Evolutionary conservation across 2,797 vertebrate genomes (phyloP).

Genomic region (Sebastes nivosus): DNA sequence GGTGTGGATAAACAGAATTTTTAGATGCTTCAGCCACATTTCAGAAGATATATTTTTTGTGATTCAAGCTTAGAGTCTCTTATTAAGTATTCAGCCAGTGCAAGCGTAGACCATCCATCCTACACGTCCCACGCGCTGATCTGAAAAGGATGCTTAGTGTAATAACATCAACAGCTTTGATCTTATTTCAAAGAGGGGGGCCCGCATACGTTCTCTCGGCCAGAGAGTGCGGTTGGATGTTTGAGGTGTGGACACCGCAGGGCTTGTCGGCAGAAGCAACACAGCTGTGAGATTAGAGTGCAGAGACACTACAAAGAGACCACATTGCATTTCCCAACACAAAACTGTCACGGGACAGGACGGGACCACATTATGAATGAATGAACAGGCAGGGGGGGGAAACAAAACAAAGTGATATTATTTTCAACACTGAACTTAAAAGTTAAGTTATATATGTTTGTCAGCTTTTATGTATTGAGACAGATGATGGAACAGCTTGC

Average conservation of each 20-base stretch:
- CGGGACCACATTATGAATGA: background rate
- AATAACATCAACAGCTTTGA: conserved; percentile 66
- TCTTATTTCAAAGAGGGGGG: conserved; percentile 64
- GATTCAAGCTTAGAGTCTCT: background rate
- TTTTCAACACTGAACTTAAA: background rate
- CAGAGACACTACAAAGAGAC: conserved; percentile 68
- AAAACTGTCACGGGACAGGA: conserved; percentile 32
- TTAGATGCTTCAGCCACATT: conserved; percentile 2
- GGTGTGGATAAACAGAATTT: conserved; percentile 25
- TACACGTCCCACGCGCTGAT: conserved; percentile 10
- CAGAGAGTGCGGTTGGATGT: conserved; percentile 57
- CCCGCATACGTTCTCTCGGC: conserved; percentile 47
- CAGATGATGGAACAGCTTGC: background rate
- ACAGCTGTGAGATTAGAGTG: conserved; percentile 72
- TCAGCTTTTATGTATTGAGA: background rate
- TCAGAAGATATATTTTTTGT: background rate
- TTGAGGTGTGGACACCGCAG: conserved; percentile 70
- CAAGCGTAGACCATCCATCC: conserved; percentile 4
- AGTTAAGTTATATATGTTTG: background rate
- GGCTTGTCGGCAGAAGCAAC: conserved; percentile 65
- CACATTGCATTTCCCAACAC: conserved; percentile 59
- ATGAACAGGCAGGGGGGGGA: conserved; percentile 7
- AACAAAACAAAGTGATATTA: conserved; percentile 29
- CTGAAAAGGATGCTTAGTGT: conserved; percentile 47
- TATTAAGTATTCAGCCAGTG: conserved; percentile 2